These are phyloP conservation scores for Drosophila mimica DNA, from an alignment of 2,888 invertebrate species.

Conservation along the genomic window DNA sequence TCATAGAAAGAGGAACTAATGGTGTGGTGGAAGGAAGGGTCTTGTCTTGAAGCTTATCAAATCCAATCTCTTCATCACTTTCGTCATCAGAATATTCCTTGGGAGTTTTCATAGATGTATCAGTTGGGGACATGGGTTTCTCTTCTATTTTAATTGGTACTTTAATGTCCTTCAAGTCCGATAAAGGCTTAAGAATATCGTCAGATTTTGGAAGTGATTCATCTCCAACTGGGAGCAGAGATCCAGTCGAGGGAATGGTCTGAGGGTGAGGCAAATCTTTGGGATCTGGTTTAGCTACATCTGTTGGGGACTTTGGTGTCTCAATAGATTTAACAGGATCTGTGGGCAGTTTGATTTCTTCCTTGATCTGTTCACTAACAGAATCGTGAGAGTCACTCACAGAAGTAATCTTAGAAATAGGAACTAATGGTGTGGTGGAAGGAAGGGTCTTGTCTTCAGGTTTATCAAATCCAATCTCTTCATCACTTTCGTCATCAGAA, in stretches of 20 bases:
- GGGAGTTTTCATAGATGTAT: slow-evolving; percentile 1
- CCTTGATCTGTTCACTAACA: background rate
- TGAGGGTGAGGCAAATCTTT: slow-evolving; percentile 2
- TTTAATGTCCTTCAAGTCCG: slow-evolving; percentile 6
- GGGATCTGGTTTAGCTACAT: background rate
- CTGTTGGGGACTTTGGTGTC: background rate
- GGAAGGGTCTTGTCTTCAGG: background rate
- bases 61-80: slow-evolving; percentile 13
- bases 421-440: background rate
- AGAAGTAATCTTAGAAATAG: background rate
- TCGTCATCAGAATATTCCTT: slow-evolving; percentile 18
- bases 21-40: background rate
- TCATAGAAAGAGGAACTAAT: background rate
- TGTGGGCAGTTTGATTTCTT: slow-evolving; percentile 7
- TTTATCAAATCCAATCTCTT: background rate
- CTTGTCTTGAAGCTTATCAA: slow-evolving; percentile 9
- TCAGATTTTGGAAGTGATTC: too few species aligned
- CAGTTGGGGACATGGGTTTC: slow-evolving; percentile 31
- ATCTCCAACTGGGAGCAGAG: background rate
- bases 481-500: slow-evolving; percentile 27
- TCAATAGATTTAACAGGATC: background rate
- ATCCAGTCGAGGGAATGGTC: background rate
- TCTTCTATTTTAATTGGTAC: slow-evolving; percentile 1
- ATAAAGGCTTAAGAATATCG: background rate
- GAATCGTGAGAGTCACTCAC: slow-evolving; percentile 3